Base-by-base conservation (phyloP, 2,888 invertebrate species). In the Cosmopolites sordidus region DNA sequence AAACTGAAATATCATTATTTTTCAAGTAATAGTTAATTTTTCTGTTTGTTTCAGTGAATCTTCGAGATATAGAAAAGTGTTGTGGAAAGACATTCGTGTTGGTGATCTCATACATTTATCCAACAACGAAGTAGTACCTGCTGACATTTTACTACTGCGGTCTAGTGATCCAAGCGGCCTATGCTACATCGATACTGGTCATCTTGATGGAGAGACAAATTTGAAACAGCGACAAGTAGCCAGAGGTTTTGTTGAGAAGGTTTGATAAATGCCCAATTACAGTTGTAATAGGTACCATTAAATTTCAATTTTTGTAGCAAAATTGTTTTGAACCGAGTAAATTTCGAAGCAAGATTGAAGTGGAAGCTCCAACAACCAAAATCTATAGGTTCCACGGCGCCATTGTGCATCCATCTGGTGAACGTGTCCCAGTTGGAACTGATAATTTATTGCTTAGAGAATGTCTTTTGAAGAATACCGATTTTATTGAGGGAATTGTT, bases 141-240 rank as follows among this genome's bases (percentile, higher is more conserved):
- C 98, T 0, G 98, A 98, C 74, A 87, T 98, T 69, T 79, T 98
- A 56, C 76, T 98, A 52, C 78, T 97, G 56, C 83, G 88, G 65
- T 89, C 92, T 51, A 92, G 93, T 66, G 94, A 92, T 75, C 82
- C 87, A 6, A 82, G 87, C 68, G 96, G 96, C 38, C 79, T 90
- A 53, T 95, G 94, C 71, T 95, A 92, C 75, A 84, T 97, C 61
- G 97, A 97, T 75, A 97, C 97, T 0, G 92, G 93, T 69, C 96
- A 97, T 76, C 78, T 97, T 68, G 97, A 97, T 69, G 97, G 97
- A 8, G 97, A 97, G 76, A 91, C 92, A 41, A 97, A 96, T 76
- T 79, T 97, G 57, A 97, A 97, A 73, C 92, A 94, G 70, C 80
- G 96, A 62, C 84, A 91, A 71, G 89, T 92, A 41, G 86, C 86